Evolutionary conservation across 1,140 invertebrate species (phyloP), one percentile per base, ranked within the genome.

Genomic region (Cryptotermes secundus): DNA sequence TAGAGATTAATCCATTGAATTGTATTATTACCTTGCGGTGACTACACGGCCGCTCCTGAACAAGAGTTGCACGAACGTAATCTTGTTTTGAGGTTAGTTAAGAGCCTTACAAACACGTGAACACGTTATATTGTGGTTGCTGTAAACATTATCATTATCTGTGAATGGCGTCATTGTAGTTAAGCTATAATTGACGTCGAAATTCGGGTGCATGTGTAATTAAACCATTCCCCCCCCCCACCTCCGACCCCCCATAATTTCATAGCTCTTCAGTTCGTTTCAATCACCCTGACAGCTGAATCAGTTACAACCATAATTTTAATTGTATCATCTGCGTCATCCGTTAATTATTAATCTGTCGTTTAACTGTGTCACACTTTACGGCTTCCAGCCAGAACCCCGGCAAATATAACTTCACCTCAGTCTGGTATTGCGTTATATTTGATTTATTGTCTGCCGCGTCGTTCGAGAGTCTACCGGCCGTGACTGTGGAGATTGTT

Each of bases 251-350:
- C 10, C 26, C n/a, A 7, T 7, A 72, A n/a, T 72, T 72, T 72
- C 59, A 72, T 72, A 72, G 26, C 59, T 26, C 31, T 72, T 72
- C n/a, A 31, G 59, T 72, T 72, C 59, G 59, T 72, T 72, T 72
- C 59, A 65, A 72, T 72, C 59, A 72, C 31, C 59, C 59, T n/a
- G 59, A 72, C 59, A 72, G 59, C 26, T 72, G n/a, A 31, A 72
- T 72, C 59, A 72, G 26, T 72, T 26, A 31, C n/a, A 14, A 14
- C 26, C 7, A 72, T 72, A 72, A 72, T 31, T 72, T n/a, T 72
- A 72, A 72, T 72, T 31, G 59, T 6, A 72, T 72, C 14, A 3
- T 7, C 26, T 72, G 6, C 59, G 16, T 72, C 59, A 31, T 72
- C 59, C 31, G 26, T 31, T 31, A 31, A 72, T 72, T 72, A 72